A percentile compares a stretch with the other conserved stretches of the same genome.
Conservation (phyloP, 1,140 invertebrate species). For the Nymphalis io region DNA sequence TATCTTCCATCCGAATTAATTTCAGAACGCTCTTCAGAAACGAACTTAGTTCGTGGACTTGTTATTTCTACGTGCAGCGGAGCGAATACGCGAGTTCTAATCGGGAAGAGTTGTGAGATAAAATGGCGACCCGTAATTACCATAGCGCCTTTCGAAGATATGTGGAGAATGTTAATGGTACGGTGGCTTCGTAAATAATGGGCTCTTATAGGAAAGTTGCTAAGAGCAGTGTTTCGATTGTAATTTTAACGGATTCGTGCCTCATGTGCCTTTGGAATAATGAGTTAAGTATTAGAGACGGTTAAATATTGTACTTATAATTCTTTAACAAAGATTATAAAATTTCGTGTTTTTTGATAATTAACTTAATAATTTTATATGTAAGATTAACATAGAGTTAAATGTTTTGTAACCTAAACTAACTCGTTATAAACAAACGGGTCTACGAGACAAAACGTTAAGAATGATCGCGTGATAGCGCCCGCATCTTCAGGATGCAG, state of each 20-base stretch:
- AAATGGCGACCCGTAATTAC: conserved; percentile 80
- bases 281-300: conserved; percentile 49
- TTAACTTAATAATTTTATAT: too few species aligned
- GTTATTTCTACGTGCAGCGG: conserved; percentile 73
- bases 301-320: conserved; percentile 36
- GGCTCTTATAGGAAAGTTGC: conserved; percentile 79
- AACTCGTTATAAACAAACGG: conserved; percentile 29
- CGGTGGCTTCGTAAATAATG: conserved; percentile 79
- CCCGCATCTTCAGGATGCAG: conserved; percentile 49
- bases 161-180: conserved; percentile 80
- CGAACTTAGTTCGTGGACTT: conserved; percentile 77
- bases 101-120: conserved; percentile 76
- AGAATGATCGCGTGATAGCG: conserved; percentile 46
- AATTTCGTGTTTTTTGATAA: too few species aligned
- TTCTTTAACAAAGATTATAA: too few species aligned
- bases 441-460: conserved; percentile 44
- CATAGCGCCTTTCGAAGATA: conserved; percentile 79
- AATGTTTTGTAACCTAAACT: conserved; percentile 24
- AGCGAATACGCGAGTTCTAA: conserved; percentile 73
- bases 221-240: conserved; percentile 76
- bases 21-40: conserved; percentile 73
- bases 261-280: conserved; percentile 71
- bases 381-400: too few species aligned
- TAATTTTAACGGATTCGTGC: conserved; percentile 74
- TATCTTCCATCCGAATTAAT: conserved; percentile 81